These are phyloP conservation scores for Helicolenus hilgendorfi DNA, from an alignment of 2,797 vertebrate genomes.

Conservation along the genomic window DNA sequence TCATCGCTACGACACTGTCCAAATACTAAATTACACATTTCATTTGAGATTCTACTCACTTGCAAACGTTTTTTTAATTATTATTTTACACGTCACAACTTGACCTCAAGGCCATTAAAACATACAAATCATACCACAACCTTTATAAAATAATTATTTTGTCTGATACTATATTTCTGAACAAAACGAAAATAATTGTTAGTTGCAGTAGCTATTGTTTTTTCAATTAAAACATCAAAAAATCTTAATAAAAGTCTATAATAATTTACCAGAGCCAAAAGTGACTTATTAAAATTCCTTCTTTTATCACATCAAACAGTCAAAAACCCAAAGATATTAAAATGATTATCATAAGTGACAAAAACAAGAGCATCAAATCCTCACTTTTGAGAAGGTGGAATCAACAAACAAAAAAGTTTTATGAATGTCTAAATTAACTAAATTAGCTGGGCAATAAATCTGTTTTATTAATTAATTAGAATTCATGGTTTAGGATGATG, in stretches of 20 bases:
- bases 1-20: not conserved
- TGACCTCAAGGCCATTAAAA: not conserved
- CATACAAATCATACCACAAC: not conserved
- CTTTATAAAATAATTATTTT: not conserved
- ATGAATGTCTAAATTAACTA: not conserved
- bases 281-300: not conserved
- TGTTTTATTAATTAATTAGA: too few species aligned
- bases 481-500: too few species aligned
- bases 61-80: too few species aligned
- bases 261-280: not conserved
- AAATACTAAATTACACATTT: not conserved
- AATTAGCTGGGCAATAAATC: not conserved
- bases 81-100: not conserved
- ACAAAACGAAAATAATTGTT: not conserved
- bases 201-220: not conserved
- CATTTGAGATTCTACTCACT: not conserved
- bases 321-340: not conserved
- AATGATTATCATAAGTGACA: not conserved
- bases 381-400: not conserved
- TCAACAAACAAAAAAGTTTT: not conserved
- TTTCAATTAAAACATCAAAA: not conserved
- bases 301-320: not conserved
- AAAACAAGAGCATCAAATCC: not conserved
- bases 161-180: not conserved
- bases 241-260: not conserved